These are phyloP conservation scores for Leiothrix lutea DNA, from an alignment of 2,113 vertebrate genomes.

Conservation along the genomic window DNA sequence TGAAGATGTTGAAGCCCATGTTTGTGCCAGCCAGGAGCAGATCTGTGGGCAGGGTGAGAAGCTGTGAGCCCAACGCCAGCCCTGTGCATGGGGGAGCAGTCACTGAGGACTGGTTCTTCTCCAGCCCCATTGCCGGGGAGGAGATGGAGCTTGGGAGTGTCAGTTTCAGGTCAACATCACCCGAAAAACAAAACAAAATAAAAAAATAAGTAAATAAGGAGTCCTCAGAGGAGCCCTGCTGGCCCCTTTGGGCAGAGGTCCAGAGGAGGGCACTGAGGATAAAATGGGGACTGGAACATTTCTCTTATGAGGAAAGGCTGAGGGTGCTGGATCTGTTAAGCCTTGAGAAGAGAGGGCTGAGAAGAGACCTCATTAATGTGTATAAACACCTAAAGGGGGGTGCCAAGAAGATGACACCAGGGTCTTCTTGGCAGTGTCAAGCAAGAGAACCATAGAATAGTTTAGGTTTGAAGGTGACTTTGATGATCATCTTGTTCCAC, in stretches of 20 bases:
- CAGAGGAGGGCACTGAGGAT: background rate
- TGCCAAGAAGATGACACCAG: background rate
- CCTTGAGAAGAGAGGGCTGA: too few species aligned
- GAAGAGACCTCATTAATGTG: background rate
- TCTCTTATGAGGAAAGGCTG: background rate
- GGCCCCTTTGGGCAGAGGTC: fast-evolving
- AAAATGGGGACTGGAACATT: background rate
- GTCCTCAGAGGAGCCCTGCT: background rate
- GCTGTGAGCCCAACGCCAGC: background rate
- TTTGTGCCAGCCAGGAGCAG: background rate
- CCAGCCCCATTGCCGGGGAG: background rate
- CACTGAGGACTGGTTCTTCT: background rate
- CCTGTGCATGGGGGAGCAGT: fast-evolving
- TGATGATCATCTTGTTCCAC: fast-evolving
- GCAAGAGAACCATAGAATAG: background rate
- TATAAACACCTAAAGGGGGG: background rate
- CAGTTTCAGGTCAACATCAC: background rate
- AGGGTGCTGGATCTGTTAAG: background rate
- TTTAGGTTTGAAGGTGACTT: background rate
- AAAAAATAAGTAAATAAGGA: background rate
- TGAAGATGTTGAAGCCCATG: fast-evolving
- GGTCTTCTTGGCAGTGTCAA: background rate
- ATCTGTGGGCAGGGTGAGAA: background rate
- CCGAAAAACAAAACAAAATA: background rate
- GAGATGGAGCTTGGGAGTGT: fast-evolving